Evolutionary conservation across 2,113 vertebrate genomes (phyloP), one percentile per base, ranked within the genome.

Genomic region (Pterocles burchelli): DNA sequence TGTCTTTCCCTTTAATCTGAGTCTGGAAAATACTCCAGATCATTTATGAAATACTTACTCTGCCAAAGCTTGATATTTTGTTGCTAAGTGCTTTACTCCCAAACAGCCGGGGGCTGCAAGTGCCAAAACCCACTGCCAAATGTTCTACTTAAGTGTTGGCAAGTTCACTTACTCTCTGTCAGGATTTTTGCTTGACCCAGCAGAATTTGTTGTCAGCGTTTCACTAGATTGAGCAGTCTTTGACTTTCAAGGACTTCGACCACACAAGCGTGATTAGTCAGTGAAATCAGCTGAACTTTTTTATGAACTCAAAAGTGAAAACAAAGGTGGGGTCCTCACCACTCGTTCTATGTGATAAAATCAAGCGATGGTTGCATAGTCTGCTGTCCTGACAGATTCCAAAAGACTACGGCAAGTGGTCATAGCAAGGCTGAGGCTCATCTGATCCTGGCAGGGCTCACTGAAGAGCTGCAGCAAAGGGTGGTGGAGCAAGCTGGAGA

Each of bases 161-260:
- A 91, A 93, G 89, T 85, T 62, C 8, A 1, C 51, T 70, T 36
- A 38, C 22, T 96, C 38, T 82, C 72, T 87, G 80, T 48, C 38
- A 85, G 34, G 52, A 77, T 21, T 91, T 85, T 95, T 89, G n/a
- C 59, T 90, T 0, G 2, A 74, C 29, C n/a, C 55, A 77, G 82
- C 79, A 91, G 71, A 94, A 86, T 61, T 82, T 87, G 20, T 45
- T 84, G 52, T 84, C 87, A 94, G 13, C 38, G 28, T 80, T 96
- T 96, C 62, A 38, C 72, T 79, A 78, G 55, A 78, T 89, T 96
- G 84, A 89, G 41, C 83, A 94, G 48, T 82, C 55, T 82, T 95
- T 65, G 92, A 48, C 57, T 79, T 93, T 89, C 49, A 89, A 71
- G 62, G 66, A 51, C 16, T 48, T 68, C 68, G 58, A 36, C 82